Base-by-base conservation (phyloP, 2,113 vertebrate species). In the Alligator mississippiensis region DNA sequence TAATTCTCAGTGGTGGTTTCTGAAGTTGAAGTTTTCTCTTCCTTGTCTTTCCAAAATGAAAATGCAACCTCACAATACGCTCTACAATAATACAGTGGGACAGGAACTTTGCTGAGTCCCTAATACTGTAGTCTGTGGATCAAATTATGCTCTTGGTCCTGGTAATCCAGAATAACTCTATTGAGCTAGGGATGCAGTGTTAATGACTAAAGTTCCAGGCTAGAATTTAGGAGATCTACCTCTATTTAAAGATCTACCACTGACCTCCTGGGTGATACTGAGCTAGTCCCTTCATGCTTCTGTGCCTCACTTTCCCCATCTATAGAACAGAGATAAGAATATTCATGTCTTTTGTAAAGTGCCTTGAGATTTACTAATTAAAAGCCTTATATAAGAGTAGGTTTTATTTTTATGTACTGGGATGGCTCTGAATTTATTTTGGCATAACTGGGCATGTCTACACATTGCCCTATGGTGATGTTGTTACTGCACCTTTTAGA, bases 11-110 rank as follows among this genome's bases (percentile, higher is more conserved):
- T 4, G 64, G 2, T 1, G 34, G 55, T 17, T 34, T 47, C 21
- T 34, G 13, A 59, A 82, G 22, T 2, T 81, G 0, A 13, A 0
- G n/a, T 3, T 30, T 81, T 14, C 25, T 78, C n/a, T 82, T 70
- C 11, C 57, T 47, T 87, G 10, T 30, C 17, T 81, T 85, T 83
- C 60, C 70, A 62, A 4, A 3, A 12, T 64, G 25, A 54, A 88
- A 70, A 63, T 24, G 15, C 83, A 82, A 34, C 38, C 83, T 24
- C 9, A 27, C 64, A 64, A 16, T 47, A 24, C 5, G 19, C 21
- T 28, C 64, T n/a, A 5, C 17, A 74, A 62, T 59, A 30, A 80
- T 3, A 16, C 59, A 80, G 9, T 27, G 72, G 91, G 18, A 81
- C 3, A 54, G 3, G 34, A 13, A 47, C 54, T 25, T 25, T 57